Conservation (phyloP, 2,113 vertebrate species). For the Deroptyus accipitrinus region DNA sequence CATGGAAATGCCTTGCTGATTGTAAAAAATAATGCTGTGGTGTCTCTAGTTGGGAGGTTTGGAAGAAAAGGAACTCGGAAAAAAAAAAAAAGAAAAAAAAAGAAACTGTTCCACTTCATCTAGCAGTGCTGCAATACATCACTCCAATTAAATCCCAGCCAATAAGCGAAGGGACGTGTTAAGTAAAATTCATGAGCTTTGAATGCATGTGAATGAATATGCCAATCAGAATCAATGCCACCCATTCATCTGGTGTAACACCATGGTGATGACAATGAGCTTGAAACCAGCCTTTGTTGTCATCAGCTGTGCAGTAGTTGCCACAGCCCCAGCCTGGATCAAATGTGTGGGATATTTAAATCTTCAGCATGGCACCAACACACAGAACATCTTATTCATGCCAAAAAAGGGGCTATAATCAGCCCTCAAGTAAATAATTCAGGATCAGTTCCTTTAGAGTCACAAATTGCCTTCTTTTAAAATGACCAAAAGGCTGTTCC, state of each 20-base stretch:
- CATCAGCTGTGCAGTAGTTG: slow-evolving; percentile 74
- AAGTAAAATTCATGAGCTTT: slow-evolving; percentile 79
- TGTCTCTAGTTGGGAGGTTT: slow-evolving; percentile 66
- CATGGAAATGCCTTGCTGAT: slow-evolving; percentile 43
- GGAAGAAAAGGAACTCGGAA: slow-evolving; percentile 23
- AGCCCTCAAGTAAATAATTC: slow-evolving; percentile 52
- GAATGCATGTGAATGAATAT: slow-evolving; percentile 77
- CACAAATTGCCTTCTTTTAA: slow-evolving; percentile 1
- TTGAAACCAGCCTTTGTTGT: slow-evolving; percentile 75
- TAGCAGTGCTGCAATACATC: slow-evolving; percentile 74
- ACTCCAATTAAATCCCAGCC: slow-evolving; percentile 77
- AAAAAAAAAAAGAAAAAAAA: slow-evolving; percentile 25
- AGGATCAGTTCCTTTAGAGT: slow-evolving; percentile 29
- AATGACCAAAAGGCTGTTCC: neutral
- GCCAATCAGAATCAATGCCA: slow-evolving; percentile 78
- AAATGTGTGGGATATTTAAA: slow-evolving; percentile 74
- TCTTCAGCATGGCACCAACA: slow-evolving; percentile 71
- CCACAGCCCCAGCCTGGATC: slow-evolving; percentile 64
- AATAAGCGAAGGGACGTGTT: slow-evolving; percentile 75
- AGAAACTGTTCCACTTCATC: slow-evolving; percentile 78
- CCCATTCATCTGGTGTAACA: slow-evolving; percentile 72
- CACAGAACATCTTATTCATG: slow-evolving; percentile 74
- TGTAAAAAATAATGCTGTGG: slow-evolving; percentile 47
- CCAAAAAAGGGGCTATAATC: slow-evolving; percentile 59
- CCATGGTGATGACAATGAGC: slow-evolving; percentile 79